A percentile compares a stretch with the other conserved stretches of the same genome.
phyloP scores from a whole-genome alignment of 1,140 invertebrate species.

The Polyergus mexicanus region DNA sequence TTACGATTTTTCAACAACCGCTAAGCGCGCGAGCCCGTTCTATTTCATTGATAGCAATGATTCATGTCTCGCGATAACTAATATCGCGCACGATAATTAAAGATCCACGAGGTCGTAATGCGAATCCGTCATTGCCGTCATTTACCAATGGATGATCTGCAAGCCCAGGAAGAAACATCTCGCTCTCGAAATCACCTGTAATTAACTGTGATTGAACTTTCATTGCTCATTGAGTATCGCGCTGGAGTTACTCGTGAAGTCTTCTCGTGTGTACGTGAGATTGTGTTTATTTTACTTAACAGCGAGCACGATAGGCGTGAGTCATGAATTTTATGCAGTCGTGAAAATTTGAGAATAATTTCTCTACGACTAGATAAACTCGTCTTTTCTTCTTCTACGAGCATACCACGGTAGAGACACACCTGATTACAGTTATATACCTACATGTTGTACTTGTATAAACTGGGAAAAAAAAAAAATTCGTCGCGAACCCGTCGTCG shows the following conservation, averaged over 20 bases:
- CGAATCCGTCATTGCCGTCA: constrained; percentile 68
- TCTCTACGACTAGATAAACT: background rate
- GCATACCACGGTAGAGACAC: constrained; percentile 13
- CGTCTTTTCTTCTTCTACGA: background rate
- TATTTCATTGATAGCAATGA: constrained; percentile 65
- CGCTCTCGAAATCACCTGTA: constrained; percentile 34
- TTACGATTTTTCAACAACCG: constrained; percentile 19
- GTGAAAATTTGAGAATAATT: constrained; percentile 4
- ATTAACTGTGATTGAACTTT: constrained; percentile 68
- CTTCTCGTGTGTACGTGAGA: constrained; percentile 24
- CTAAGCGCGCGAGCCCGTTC: constrained; percentile 18
- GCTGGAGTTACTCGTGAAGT: constrained; percentile 21
- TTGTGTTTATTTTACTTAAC: constrained; percentile 55
- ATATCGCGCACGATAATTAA: constrained; percentile 60
- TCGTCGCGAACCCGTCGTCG: background rate
- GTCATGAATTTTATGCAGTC: background rate
- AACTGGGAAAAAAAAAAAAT: constrained; percentile 23
- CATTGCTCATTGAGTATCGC: constrained; percentile 55
- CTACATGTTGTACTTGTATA: background rate
- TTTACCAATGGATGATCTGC: constrained; percentile 48
- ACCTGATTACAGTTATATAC: background rate
- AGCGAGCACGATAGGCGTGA: background rate
- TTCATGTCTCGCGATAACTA: constrained; percentile 60
- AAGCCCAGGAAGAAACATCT: constrained; percentile 51
- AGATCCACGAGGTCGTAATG: constrained; percentile 61